Conservation (phyloP, 2,888 invertebrate genomes). For the Timema cristinae region DNA sequence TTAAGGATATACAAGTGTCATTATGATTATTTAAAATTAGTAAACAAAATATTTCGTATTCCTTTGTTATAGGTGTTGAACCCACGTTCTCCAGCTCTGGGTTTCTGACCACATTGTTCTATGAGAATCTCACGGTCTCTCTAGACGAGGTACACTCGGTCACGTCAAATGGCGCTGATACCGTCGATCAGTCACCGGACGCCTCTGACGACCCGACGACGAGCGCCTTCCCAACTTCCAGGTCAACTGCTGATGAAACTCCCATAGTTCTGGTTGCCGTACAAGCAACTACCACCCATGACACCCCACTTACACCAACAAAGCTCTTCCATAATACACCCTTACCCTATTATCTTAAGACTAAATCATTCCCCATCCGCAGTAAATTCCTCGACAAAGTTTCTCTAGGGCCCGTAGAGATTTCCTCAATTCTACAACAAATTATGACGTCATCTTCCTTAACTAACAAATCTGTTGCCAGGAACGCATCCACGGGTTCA, state of each 20-base stretch:
- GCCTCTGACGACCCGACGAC: conserved; percentile 10
- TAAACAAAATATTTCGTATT: too few relatives aligned
- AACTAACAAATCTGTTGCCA: background rate
- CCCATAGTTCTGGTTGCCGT: too few relatives aligned
- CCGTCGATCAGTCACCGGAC: conserved; percentile 20
- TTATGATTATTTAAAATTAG: too few relatives aligned
- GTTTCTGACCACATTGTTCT: too few relatives aligned
- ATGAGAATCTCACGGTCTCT: too few relatives aligned
- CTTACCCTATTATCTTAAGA: background rate
- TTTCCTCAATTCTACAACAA: conserved; percentile 21
- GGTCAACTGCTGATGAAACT: background rate
- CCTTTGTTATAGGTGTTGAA: too few relatives aligned
- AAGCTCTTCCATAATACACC: background rate
- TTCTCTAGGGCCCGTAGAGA: conserved; percentile 21
- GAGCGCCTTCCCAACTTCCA: background rate
- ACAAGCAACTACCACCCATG: too few relatives aligned
- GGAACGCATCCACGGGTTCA: background rate
- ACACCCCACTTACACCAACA: background rate
- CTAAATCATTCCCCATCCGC: conserved; percentile 1
- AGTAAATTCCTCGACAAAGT: background rate
- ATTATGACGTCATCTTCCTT: conserved; percentile 13
- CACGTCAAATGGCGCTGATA: conserved; percentile 18
- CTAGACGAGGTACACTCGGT: conserved; percentile 10
- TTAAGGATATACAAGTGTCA: too few relatives aligned
- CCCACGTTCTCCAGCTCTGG: too few relatives aligned